phyloP scores from a whole-genome alignment of 2,797 vertebrate genomes.

The Tarsius wallacei region DNA sequence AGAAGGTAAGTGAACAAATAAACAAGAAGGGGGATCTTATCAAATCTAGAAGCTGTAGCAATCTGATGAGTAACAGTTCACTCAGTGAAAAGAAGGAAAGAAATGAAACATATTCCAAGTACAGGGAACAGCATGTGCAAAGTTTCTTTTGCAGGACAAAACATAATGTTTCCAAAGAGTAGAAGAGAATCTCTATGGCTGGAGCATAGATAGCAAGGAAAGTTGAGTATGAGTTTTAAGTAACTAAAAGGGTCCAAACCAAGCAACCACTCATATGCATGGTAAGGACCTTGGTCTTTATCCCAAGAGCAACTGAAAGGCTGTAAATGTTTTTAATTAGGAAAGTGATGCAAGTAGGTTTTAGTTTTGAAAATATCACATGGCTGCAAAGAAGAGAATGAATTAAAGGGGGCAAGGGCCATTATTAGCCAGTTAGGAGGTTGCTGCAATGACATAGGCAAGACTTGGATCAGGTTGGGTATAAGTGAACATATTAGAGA shows the following conservation, averaged over 20 bases:
- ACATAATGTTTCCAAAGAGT: neutral
- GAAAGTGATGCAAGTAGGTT: neutral
- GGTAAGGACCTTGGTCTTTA: neutral
- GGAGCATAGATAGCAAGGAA: neutral
- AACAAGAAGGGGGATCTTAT: neutral
- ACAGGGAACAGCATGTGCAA: neutral
- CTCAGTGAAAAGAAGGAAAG: neutral
- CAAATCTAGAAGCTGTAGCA: neutral
- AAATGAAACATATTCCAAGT: neutral
- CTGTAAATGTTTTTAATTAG: neutral
- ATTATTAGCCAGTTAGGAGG: neutral
- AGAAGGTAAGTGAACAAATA: conserved; percentile 4
- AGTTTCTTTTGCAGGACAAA: neutral
- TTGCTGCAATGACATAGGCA: neutral
- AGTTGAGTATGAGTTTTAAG: neutral
- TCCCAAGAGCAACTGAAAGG: neutral
- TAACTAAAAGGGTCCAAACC: neutral
- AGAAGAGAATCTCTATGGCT: neutral
- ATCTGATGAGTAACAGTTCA: neutral
- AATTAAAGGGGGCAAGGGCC: neutral
- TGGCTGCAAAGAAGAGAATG: neutral
- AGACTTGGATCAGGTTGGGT: neutral
- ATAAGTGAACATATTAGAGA: neutral
- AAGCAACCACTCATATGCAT: neutral
- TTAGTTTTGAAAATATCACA: conserved; percentile 12